Percentiles rank a stretch among this genome's conserved stretches.
These are phyloP conservation scores for Campopleginae sp. DNA, from an alignment of 2,888 invertebrate genomes.

Conservation along the genomic window DNA sequence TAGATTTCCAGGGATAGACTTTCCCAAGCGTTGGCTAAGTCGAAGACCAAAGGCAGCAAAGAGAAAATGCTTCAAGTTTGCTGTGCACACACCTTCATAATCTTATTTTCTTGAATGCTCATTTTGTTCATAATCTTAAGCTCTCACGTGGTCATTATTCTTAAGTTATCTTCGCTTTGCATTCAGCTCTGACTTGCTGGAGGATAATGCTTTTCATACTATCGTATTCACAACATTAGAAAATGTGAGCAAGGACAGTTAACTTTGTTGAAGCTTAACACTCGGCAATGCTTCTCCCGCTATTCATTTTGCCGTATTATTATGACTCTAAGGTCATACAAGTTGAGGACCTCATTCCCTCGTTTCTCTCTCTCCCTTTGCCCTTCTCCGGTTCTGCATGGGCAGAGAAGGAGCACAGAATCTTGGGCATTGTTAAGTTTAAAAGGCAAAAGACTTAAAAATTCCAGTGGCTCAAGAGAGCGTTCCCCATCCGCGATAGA, in stretches of 20 bases:
- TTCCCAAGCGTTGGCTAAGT: background rate
- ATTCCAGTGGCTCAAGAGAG: conserved; percentile 71
- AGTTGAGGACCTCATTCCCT: conserved; percentile 61
- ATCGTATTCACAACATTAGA: conserved; percentile 53
- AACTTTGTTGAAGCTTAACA: conserved; percentile 13
- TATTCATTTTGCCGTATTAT: conserved; percentile 49
- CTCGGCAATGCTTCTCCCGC: conserved; percentile 18
- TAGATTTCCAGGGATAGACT: background rate
- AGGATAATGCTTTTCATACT: conserved; percentile 60
- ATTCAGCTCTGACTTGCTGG: conserved; percentile 42
- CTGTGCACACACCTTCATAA: conserved; percentile 6
- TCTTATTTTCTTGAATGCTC: conserved; percentile 26
- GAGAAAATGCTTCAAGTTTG: background rate
- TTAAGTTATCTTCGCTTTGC: conserved; percentile 60
- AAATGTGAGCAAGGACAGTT: conserved; percentile 38
- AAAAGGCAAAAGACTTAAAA: conserved; percentile 77
- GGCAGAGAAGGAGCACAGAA: conserved; percentile 48
- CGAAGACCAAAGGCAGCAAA: background rate
- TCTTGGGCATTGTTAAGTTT: conserved; percentile 74
- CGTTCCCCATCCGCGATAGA: conserved; percentile 54
- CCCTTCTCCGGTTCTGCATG: conserved; percentile 34
- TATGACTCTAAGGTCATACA: conserved; percentile 65
- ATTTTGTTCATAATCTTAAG: conserved; percentile 17
- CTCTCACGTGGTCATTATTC: conserved; percentile 39
- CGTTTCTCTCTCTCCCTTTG: background rate